Evolutionary conservation across 2,888 invertebrate genomes (phyloP), one percentile per base, ranked within the genome.

Genomic region (Diogma glabrata): DNA sequence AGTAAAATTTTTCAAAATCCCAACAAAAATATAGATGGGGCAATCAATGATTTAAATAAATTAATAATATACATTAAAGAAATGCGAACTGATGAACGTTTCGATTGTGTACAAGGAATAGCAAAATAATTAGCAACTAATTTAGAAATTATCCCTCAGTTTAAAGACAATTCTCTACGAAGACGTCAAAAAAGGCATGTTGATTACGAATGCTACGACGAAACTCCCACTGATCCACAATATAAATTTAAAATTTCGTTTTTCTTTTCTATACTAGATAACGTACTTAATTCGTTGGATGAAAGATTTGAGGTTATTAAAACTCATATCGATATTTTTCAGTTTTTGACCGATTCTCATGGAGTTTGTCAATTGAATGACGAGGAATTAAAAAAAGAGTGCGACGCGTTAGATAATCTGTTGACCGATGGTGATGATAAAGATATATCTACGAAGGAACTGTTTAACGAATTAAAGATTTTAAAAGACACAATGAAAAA

Each of bases 381-480:
- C 38, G 38, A 38, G 9, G 38, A 9, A 38, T 38, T 38, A 14
- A 38, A 38, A 38, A 38, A 38, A 38, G 17, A 9, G 38, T 38
- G n/a, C n/a, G n/a, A n/a, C 16, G 3, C 9, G 16, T 38, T 38
- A 38, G 16, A 38, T 14, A 38, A 38, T 38, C 38, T 38, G 38
- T 16, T 38, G 19, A 16, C 38, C 38, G 3, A 38, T 38, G 38
- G 38, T 38, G 38, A 16, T 33, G 38, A 38, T 19, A 38, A 16
- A 38, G 38, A 38, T 14, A 38, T 38, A 16, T 38, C 38, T 38
- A 16, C 38, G 16, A 19, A 17, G 38, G 38, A 38, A 9, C 12
- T 38, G 19, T 38, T 38, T 38, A 38, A 38, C 16, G 38, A 38
- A 38, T 16, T 33, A 33, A 33, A 33, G 12, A 33, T 33, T 33